These are phyloP conservation scores for Piaya cayana DNA, from an alignment of 2,113 vertebrate species.

Conservation along the genomic window DNA sequence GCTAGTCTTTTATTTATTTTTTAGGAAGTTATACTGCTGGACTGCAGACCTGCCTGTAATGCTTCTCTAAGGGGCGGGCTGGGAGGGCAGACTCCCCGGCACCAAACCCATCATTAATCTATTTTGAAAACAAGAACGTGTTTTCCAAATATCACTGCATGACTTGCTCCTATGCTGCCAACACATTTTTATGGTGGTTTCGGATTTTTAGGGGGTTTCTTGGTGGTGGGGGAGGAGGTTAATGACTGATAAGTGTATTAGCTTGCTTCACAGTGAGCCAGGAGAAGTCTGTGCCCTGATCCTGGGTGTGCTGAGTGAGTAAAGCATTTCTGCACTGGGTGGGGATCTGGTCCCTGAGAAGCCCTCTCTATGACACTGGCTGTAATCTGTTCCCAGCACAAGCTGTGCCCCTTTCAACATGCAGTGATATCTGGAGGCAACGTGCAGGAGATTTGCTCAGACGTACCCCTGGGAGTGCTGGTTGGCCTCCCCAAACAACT, in stretches of 20 bases:
- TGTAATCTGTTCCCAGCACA: not conserved
- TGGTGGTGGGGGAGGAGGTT: not conserved
- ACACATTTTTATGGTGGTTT: constrained; percentile 56
- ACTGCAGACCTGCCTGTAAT: constrained; percentile 37
- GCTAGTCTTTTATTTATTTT: constrained; percentile 39
- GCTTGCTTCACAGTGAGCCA: not conserved
- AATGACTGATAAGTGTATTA: not conserved
- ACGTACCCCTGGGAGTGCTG: accelerated
- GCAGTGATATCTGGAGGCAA: not conserved
- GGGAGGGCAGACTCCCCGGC: constrained; percentile 39
- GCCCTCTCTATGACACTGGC: not conserved
- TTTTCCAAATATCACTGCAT: constrained; percentile 64
- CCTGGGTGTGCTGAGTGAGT: not conserved
- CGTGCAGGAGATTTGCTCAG: not conserved
- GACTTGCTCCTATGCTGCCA: constrained; percentile 25
- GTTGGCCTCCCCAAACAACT: not conserved
- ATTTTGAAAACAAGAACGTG: constrained; percentile 45
- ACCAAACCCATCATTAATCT: constrained; percentile 43
- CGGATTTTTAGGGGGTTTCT: constrained; percentile 68
- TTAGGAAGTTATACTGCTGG: constrained; percentile 31
- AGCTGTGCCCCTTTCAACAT: not conserved
- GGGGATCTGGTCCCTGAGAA: accelerated
- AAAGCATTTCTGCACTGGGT: not conserved
- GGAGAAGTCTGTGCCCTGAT: not conserved
- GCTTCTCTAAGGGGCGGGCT: not conserved